Evolutionary conservation across 2,888 invertebrate genomes (phyloP).

Genomic region (Parapristionchus giblindavisi): DNA sequence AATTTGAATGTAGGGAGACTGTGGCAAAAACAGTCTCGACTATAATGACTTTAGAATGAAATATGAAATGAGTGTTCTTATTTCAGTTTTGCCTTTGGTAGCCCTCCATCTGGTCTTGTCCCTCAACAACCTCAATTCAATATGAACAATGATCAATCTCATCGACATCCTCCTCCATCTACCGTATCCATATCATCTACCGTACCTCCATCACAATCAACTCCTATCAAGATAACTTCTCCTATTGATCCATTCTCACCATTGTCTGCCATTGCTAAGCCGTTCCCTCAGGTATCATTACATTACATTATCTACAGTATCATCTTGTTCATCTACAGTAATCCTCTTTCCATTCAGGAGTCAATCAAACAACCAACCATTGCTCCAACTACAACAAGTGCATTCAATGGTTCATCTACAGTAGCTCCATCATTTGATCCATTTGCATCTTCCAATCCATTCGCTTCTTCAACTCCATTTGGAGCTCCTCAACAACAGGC

Average conservation of each 20-base stretch:
- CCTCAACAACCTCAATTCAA: too few relatives aligned
- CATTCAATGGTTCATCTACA: too few relatives aligned
- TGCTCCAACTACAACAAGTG: neutral
- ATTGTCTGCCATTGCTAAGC: neutral
- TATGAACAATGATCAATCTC: too few relatives aligned
- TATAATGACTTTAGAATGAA: too few relatives aligned
- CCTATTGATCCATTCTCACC: slow-evolving; percentile 35
- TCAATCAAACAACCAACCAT: neutral
- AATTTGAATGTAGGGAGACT: too few relatives aligned
- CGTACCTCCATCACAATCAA: neutral
- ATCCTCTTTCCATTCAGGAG: neutral
- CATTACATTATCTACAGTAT: neutral
- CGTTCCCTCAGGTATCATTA: slow-evolving; percentile 11
- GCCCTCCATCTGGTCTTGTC: slow-evolving; percentile 15
- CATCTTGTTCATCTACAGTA: neutral
- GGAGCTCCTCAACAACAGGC: too few relatives aligned
- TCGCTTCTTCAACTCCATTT: too few relatives aligned
- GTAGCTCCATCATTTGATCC: too few relatives aligned
- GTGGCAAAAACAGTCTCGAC: too few relatives aligned
- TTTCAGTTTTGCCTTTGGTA: slow-evolving; percentile 35
- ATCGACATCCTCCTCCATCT: neutral
- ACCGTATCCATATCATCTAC: neutral
- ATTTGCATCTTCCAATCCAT: too few relatives aligned
- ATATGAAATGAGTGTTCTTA: neutral
- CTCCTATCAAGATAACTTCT: neutral